These are phyloP conservation scores for Lontra canadensis DNA, from an alignment of 2,113 vertebrate species.

Conservation along the genomic window DNA sequence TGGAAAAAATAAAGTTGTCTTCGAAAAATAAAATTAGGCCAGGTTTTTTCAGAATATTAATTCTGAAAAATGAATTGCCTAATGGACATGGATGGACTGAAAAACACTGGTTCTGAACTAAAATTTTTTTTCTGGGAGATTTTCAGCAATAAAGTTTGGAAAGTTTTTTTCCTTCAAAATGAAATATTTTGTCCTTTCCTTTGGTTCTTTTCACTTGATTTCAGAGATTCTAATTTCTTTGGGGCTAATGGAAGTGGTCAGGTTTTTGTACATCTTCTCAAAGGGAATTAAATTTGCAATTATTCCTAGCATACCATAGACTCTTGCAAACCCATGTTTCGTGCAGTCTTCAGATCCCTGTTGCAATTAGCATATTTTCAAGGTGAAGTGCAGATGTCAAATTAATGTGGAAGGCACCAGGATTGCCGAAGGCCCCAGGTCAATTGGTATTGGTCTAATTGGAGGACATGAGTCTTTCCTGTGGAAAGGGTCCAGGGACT, in stretches of 20 bases:
- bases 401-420: constrained; percentile 61
- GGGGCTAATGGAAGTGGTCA: constrained; percentile 73
- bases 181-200: constrained; percentile 59
- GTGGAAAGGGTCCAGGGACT: constrained; percentile 53
- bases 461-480: constrained; percentile 64
- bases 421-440: constrained; percentile 52
- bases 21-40: constrained; percentile 57
- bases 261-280: constrained; percentile 73
- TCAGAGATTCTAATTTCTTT: constrained; percentile 77
- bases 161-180: constrained; percentile 44
- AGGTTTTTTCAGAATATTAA: constrained; percentile 52
- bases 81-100: constrained; percentile 43
- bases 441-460: constrained; percentile 71
- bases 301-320: constrained; percentile 61
- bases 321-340: constrained; percentile 59
- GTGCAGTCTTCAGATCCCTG: constrained; percentile 62
- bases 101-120: constrained; percentile 33
- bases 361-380: constrained; percentile 79
- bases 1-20: constrained; percentile 69
- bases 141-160: constrained; percentile 54
- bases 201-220: constrained; percentile 69
- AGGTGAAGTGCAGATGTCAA: constrained; percentile 77
- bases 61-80: constrained; percentile 62
- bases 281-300: constrained; percentile 78
- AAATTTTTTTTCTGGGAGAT: constrained; percentile 48